Evolutionary conservation across 1,140 invertebrate species (phyloP).

Genomic region (Lutraria rhynchaena): DNA sequence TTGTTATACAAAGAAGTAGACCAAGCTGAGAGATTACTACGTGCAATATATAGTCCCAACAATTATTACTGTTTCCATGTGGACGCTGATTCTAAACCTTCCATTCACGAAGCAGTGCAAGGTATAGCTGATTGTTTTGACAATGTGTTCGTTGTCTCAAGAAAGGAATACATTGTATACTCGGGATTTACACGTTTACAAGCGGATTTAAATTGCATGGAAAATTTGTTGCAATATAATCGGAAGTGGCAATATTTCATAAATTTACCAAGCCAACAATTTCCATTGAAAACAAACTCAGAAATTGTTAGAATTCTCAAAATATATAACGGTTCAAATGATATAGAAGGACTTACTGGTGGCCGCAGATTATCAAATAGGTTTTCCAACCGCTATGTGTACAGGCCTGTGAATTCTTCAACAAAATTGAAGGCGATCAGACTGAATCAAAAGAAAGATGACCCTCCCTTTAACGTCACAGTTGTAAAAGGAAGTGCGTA

Average conservation of each 20-base stretch:
- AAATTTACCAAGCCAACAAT: conserved; percentile 72
- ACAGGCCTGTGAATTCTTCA: background rate
- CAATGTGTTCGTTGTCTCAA: conserved; percentile 73
- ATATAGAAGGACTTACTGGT: conserved; percentile 61
- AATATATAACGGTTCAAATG: conserved; percentile 72
- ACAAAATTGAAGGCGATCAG: conserved; percentile 40
- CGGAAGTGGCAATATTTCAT: conserved; percentile 75
- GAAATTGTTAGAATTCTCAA: conserved; percentile 73
- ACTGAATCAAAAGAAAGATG: conserved; percentile 58
- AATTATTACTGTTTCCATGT: conserved; percentile 81
- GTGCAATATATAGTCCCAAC: conserved; percentile 76
- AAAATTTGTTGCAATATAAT: conserved; percentile 59
- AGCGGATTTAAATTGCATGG: conserved; percentile 73
- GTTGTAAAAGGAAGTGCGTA: conserved; percentile 78
- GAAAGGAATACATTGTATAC: conserved; percentile 66
- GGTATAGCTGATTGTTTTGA: conserved; percentile 72
- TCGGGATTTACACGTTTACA: conserved; percentile 64
- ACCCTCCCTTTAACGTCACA: conserved; percentile 68
- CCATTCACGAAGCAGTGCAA: conserved; percentile 64
- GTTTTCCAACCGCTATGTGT: conserved; percentile 25
- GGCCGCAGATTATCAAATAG: conserved; percentile 32
- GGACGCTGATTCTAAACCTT: conserved; percentile 66
- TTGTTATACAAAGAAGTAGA: conserved; percentile 75
- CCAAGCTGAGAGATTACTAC: conserved; percentile 76
- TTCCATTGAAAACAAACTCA: conserved; percentile 73